Evolutionary conservation across 2,113 vertebrate genomes (phyloP).

Genomic region (Ramphastos sulfuratus): DNA sequence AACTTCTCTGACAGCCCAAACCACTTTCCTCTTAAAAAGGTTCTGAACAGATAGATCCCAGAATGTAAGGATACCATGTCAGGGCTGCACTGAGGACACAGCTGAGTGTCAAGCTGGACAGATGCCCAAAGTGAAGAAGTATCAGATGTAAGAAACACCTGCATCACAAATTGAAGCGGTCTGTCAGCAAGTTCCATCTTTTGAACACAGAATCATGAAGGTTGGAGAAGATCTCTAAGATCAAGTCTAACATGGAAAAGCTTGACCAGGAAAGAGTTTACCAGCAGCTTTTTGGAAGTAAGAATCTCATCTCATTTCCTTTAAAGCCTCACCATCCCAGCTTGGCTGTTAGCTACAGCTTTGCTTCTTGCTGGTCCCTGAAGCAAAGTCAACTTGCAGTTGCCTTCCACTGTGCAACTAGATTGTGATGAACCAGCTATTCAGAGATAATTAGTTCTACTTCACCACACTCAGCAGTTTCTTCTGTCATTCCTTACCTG

Average conservation of each 20-base stretch:
- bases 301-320: not conserved
- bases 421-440: not conserved
- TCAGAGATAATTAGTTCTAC: not conserved
- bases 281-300: not conserved
- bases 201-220: not conserved
- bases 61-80: not conserved
- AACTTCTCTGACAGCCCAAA: not conserved
- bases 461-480: not conserved
- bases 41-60: not conserved
- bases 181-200: rapidly evolving
- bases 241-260: not conserved
- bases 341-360: not conserved
- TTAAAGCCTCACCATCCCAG: not conserved
- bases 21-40: not conserved
- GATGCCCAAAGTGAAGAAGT: rapidly evolving
- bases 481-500: not conserved
- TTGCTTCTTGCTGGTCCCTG: not conserved
- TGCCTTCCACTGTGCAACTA: not conserved
- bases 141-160: not conserved
- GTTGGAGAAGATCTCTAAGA: not conserved
- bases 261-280: not conserved
- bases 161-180: not conserved
- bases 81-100: not conserved
- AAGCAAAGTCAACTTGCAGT: not conserved
- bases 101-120: not conserved